Percentiles rank a stretch among this genome's conserved stretches.
Evolutionary conservation across 2,888 invertebrate genomes (phyloP).

Genomic region (Carcina quercana): DNA sequence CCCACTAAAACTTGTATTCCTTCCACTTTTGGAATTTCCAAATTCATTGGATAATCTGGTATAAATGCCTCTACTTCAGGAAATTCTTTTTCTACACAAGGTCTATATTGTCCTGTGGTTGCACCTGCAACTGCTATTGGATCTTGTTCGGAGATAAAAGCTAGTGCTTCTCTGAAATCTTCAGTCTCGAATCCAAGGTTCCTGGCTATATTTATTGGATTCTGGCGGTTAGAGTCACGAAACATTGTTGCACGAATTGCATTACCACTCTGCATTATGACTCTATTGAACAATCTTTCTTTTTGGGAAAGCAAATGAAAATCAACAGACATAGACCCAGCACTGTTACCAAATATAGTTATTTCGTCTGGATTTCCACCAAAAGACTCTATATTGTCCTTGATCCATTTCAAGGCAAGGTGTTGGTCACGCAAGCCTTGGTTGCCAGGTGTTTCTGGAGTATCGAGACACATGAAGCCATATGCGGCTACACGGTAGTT

Average conservation of each 20-base stretch:
- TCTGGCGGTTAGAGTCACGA: conserved; percentile 15
- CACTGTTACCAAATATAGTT: conserved; percentile 40
- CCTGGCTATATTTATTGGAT: conserved; percentile 19
- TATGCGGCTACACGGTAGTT: conserved; percentile 43
- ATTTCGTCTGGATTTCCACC: conserved; percentile 39
- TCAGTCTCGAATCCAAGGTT: conserved; percentile 19
- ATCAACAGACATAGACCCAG: conserved; percentile 36
- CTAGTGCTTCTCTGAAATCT: conserved; percentile 23
- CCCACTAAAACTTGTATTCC: conserved; percentile 27
- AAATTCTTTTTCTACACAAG: conserved; percentile 29
- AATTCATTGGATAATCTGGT: conserved; percentile 19
- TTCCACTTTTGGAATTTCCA: conserved; percentile 19
- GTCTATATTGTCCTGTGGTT: conserved; percentile 3
- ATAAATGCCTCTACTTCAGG: conserved; percentile 27
- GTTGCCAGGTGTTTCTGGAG: conserved; percentile 42
- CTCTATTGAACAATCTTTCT: conserved; percentile 28
- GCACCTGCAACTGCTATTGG: conserved; percentile 22
- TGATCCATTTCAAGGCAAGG: conserved; percentile 37
- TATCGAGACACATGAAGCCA: conserved; percentile 47
- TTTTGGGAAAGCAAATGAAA: conserved; percentile 25
- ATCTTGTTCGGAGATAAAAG: conserved; percentile 23
- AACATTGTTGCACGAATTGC: conserved; percentile 15
- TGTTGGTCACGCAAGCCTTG: conserved; percentile 44
- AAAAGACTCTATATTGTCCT: conserved; percentile 37
- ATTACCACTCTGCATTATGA: conserved; percentile 23